A percentile compares a stretch with the other conserved stretches of the same genome.
Evolutionary conservation across 2,888 invertebrate genomes (phyloP).

Genomic region (Mamestra brassicae): DNA sequence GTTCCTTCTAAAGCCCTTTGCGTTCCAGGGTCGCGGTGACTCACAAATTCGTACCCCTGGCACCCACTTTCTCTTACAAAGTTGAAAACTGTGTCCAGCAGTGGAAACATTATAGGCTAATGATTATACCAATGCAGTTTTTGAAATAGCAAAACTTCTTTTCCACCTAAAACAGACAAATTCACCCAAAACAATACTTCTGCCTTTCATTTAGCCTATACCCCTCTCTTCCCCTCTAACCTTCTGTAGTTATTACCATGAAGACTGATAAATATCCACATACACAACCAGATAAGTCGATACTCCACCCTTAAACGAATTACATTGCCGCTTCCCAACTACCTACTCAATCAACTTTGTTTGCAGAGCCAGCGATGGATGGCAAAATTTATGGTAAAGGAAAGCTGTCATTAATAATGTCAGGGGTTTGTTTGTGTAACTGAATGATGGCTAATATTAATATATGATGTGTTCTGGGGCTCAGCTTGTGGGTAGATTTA

Average conservation of each 20-base stretch:
- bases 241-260: slow-evolving; percentile 77
- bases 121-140: not conserved
- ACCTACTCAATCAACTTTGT: slow-evolving; percentile 33
- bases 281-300: slow-evolving; percentile 72
- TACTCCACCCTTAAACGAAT: slow-evolving; percentile 52
- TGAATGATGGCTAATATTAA: slow-evolving; percentile 58
- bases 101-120: not conserved
- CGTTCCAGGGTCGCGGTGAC: too few relatives aligned
- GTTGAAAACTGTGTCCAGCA: not conserved
- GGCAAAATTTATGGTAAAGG: slow-evolving; percentile 43
- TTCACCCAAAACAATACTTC: slow-evolving; percentile 27
- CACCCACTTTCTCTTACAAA: not conserved
- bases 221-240: slow-evolving; percentile 6
- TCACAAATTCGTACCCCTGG: too few relatives aligned
- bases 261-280: slow-evolving; percentile 81
- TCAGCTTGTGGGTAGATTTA: slow-evolving; percentile 32
- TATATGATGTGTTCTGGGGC: slow-evolving; percentile 56
- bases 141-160: not conserved
- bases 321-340: slow-evolving; percentile 57
- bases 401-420: slow-evolving; percentile 55
- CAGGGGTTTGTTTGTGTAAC: slow-evolving; percentile 53
- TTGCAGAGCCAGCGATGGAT: slow-evolving; percentile 60
- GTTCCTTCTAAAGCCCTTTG: too few relatives aligned
- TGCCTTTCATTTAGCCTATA: slow-evolving; percentile 2
- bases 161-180: not conserved